Evolutionary conservation across 1,140 invertebrate species (phyloP), one percentile per base, ranked within the genome.

Genomic region (Drosophila insularis): DNA sequence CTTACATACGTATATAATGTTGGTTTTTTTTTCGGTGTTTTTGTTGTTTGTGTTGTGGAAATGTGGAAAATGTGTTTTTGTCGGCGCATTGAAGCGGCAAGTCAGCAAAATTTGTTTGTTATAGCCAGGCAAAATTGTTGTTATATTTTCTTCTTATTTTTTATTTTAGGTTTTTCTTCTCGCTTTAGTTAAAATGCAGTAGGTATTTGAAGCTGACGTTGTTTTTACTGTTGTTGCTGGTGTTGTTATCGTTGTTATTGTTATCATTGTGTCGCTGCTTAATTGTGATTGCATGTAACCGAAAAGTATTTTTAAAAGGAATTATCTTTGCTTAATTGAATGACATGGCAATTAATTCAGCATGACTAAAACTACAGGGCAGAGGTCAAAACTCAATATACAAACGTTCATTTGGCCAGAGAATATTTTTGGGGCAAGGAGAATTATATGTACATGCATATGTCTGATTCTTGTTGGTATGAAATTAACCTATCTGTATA

Each of bases 281-380:
- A 82, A 81, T 81, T 81, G 80, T 81, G 74, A 81, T 78, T 81
- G 80, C 80, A 79, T 82, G 80, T 82, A 81, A 56, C 73, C 55
- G 69, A 21, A 46, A 19, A 54, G 56, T 53, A 81, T 69, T 82
- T 79, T 82, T 79, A 50, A 56, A 73, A 71, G 71, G 64, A 72
- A 84, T 84, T 79, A 82, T 84, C 65, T 72, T 63, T 69, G 63
- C 72, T 60, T 80, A 84, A 84, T 84, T 84, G 80, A 84, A 80
- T 80, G 68, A 73, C 72, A 84, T 66, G 58, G 54, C 75, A 75
- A 82, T 79, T 79, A 79, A 78, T 84, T 55, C 63, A 56, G 35
- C 6, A 39, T 23, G 27, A 31, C 35, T 43, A 40, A n/a, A 19
- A 46, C 37, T 55, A 2, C 8, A 14, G 32, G 7, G 19, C 19